Evolutionary conservation across 2,113 vertebrate species (phyloP).

Genomic region (Xenopus borealis): DNA sequence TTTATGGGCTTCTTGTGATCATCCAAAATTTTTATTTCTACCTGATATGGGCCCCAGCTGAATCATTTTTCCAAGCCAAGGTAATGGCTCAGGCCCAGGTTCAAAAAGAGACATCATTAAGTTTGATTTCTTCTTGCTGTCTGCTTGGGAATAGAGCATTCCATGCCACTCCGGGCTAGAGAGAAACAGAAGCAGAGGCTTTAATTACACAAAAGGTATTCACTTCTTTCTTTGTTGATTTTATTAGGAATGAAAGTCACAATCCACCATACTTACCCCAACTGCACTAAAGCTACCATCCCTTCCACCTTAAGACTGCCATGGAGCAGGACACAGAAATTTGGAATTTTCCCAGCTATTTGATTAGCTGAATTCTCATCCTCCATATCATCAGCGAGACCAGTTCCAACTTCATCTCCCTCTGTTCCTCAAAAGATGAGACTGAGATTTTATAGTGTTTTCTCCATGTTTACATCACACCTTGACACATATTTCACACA

Average conservation of each 20-base stretch:
- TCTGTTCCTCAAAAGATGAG: slow-evolving; percentile 64
- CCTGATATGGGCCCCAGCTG: slow-evolving; percentile 95
- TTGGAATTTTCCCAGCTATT: slow-evolving; percentile 94
- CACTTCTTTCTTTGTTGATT: too few relatives aligned
- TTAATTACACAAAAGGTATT: background rate
- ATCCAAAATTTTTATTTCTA: slow-evolving; percentile 50
- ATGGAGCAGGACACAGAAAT: slow-evolving; percentile 94
- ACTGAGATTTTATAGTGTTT: slow-evolving; percentile 14
- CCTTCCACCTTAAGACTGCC: slow-evolving; percentile 97
- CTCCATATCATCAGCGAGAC: slow-evolving; percentile 86
- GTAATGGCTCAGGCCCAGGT: slow-evolving; percentile 84
- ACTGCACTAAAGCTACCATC: slow-evolving; percentile 95
- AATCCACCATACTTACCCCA: slow-evolving; percentile 73
- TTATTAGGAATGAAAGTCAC: background rate
- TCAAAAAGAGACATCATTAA: slow-evolving; percentile 99
- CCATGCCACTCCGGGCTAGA: slow-evolving; percentile 89
- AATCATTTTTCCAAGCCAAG: slow-evolving; percentile 91
- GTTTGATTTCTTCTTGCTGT: slow-evolving; percentile 99
- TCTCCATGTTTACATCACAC: background rate
- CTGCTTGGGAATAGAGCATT: slow-evolving; percentile 97
- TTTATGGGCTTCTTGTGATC: too few relatives aligned
- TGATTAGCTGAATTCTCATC: slow-evolving; percentile 95
- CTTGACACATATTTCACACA: background rate
- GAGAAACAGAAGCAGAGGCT: slow-evolving; percentile 32
- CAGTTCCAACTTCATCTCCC: slow-evolving; percentile 90